Conservation (phyloP, 2,113 vertebrate species). For the Prunella fulvescens region DNA sequence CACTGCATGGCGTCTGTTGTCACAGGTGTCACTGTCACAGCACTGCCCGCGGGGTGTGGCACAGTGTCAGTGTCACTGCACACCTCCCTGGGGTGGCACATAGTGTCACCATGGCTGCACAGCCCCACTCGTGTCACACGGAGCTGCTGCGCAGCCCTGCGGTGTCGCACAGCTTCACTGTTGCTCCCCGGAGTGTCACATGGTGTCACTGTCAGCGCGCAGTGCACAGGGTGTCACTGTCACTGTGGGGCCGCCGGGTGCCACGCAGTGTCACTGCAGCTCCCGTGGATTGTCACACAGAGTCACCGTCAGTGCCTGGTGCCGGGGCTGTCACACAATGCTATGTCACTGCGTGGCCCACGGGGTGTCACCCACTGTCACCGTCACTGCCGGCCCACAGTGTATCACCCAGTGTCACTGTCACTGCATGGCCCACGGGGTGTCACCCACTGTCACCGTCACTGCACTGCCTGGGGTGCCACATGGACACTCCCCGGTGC, state of each 20-base stretch:
- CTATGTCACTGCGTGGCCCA: not conserved
- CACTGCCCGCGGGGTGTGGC: not conserved
- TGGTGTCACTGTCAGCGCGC: constrained; percentile 21
- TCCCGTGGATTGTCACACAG: constrained; percentile 34
- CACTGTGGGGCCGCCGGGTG: not conserved
- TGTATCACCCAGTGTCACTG: not conserved
- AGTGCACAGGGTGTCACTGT: constrained; percentile 29
- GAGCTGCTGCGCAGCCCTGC: not conserved
- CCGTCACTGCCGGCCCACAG: not conserved
- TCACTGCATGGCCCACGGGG: not conserved
- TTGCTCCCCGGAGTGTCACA: constrained; percentile 35
- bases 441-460: constrained; percentile 3
- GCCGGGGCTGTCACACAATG: not conserved
- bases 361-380: not conserved
- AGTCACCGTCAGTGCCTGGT: not conserved
- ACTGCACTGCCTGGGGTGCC: not conserved
- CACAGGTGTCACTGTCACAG: not conserved
- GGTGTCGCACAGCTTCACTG: not conserved
- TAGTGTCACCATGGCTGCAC: not conserved
- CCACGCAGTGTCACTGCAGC: constrained; percentile 27
- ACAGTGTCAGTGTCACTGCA: not conserved
- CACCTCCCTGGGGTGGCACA: not conserved
- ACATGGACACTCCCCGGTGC: not conserved
- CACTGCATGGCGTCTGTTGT: not conserved
- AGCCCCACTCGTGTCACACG: not conserved